phyloP scores from a whole-genome alignment of 2,113 vertebrate species.

The Hemiprocne comata region DNA sequence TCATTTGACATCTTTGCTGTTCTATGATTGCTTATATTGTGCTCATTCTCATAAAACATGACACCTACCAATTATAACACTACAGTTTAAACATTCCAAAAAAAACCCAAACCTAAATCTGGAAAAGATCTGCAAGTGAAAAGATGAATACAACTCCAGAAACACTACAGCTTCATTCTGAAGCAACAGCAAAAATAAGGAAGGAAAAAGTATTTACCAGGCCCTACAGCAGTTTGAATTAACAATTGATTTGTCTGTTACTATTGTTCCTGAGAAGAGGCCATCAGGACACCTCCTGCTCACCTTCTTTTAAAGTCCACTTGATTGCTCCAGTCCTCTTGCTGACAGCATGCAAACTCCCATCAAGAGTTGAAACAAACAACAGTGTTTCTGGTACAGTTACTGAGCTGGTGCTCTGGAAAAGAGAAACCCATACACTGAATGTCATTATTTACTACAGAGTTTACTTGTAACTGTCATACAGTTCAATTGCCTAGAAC shows the following conservation, averaged over 20 bases:
- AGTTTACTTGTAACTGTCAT: not conserved
- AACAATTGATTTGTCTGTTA: not conserved
- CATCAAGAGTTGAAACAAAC: constrained; percentile 96
- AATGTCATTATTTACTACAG: not conserved
- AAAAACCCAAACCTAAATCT: not conserved
- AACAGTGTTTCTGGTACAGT: constrained; percentile 92
- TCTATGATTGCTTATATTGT: not conserved
- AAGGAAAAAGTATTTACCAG: not conserved
- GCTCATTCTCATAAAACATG: not conserved
- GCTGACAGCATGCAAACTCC: constrained; percentile 95
- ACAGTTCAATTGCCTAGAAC: not conserved
- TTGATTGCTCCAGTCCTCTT: constrained; percentile 94
- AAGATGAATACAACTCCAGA: not conserved
- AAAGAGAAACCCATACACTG: not conserved
- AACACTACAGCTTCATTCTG: not conserved
- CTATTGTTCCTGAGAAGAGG: not conserved
- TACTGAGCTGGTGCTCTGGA: constrained; percentile 85
- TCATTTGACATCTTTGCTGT: not conserved
- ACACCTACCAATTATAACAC: not conserved
- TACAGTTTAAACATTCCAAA: not conserved
- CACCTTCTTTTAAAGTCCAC: constrained; percentile 99
- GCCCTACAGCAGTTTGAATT: not conserved
- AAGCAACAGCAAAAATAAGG: not conserved
- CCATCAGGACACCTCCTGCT: constrained; percentile 10
- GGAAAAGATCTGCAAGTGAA: not conserved